phyloP scores from a whole-genome alignment of 2,888 invertebrate species.

The Meganola albula region DNA sequence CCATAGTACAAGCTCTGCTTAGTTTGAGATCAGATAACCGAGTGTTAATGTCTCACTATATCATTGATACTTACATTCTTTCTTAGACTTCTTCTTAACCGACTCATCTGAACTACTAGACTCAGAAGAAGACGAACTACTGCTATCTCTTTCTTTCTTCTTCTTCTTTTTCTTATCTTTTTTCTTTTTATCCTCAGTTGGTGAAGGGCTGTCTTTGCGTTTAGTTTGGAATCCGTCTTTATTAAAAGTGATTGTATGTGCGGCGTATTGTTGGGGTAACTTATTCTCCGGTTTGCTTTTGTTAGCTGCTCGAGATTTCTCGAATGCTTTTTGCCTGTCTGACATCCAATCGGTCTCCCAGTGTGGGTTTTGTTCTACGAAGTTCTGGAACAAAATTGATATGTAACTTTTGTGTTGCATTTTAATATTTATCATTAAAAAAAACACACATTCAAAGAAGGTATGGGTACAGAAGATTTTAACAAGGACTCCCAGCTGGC shows the following conservation, averaged over 20 bases:
- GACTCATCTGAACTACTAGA: constrained; percentile 53
- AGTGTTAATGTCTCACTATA: too few species aligned
- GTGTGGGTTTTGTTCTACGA: constrained; percentile 89
- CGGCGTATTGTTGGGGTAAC: constrained; percentile 50
- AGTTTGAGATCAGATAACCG: too few species aligned
- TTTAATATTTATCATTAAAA: too few species aligned
- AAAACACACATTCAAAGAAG: too few species aligned
- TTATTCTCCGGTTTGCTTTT: constrained; percentile 42
- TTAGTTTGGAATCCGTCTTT: constrained; percentile 71
- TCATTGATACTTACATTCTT: constrained; percentile 43
- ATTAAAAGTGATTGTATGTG: constrained; percentile 68
- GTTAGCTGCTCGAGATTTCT: constrained; percentile 58
- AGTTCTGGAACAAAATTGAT: constrained; percentile 79
- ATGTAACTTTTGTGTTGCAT: too few species aligned
- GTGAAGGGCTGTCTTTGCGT: constrained; percentile 40
- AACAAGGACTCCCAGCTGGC: too few species aligned
- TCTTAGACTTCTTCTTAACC: constrained; percentile 76
- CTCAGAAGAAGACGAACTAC: constrained; percentile 43
- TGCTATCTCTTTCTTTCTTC: constrained; percentile 60
- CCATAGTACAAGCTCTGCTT: too few species aligned
- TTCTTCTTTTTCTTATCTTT: constrained; percentile 66
- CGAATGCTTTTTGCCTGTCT: constrained; percentile 85
- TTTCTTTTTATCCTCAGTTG: constrained; percentile 58
- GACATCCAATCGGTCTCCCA: constrained; percentile 93
- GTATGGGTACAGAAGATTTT: too few species aligned